A percentile compares a stretch with the other conserved stretches of the same genome.
phyloP scores from a whole-genome alignment of 2,113 vertebrate genomes.

The Myotis brandtii region DNA sequence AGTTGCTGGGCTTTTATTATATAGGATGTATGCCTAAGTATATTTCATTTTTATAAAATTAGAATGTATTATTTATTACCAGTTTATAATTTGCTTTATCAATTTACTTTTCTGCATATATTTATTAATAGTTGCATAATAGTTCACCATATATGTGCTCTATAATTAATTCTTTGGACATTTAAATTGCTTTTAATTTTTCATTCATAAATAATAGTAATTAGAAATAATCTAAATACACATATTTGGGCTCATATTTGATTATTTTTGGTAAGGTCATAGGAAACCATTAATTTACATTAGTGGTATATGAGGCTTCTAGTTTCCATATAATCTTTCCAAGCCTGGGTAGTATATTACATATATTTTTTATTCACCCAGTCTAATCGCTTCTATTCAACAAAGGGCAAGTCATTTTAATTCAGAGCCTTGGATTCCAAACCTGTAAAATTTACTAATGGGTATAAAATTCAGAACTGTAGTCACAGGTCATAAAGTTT shows the following conservation, averaged over 20 bases:
- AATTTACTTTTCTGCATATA: neutral
- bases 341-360: neutral
- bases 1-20: too few species aligned
- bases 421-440: slow-evolving; percentile 1
- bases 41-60: slow-evolving; percentile 17
- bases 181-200: neutral
- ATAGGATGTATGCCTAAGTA: neutral
- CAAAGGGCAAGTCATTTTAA: neutral
- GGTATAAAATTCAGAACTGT: neutral
- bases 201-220: neutral
- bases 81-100: neutral
- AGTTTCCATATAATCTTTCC: neutral
- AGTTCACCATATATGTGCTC: neutral
- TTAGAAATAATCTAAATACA: neutral
- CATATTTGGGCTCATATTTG: neutral
- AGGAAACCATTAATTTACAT: slow-evolving; percentile 3
- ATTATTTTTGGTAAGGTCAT: slow-evolving; percentile 7
- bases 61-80: neutral
- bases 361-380: neutral
- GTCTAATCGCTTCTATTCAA: neutral
- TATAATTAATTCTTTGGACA: neutral
- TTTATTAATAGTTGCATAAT: neutral
- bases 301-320: neutral
- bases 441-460: neutral
- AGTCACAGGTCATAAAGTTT: neutral